Percentiles rank a stretch among this genome's conserved stretches.
These are phyloP conservation scores for Oxyura jamaicensis DNA, from an alignment of 2,113 vertebrate genomes.

Conservation along the genomic window DNA sequence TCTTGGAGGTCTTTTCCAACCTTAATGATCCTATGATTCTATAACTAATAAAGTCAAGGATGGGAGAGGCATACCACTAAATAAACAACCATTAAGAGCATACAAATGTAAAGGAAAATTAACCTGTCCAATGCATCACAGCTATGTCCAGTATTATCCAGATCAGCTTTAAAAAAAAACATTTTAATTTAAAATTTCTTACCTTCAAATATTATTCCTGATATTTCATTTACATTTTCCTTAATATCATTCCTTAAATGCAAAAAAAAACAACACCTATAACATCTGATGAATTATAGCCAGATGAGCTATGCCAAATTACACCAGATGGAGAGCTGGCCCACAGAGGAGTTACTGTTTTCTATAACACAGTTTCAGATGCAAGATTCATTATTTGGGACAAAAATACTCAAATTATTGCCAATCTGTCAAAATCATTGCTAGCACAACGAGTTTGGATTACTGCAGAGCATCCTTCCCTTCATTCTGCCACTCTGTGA, in stretches of 20 bases:
- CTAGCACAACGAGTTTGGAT: constrained; percentile 21
- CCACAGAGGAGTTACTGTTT: constrained; percentile 51
- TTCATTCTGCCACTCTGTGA: constrained; percentile 20
- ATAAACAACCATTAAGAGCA: neutral
- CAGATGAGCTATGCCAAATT: constrained; percentile 51
- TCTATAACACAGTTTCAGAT: constrained; percentile 49
- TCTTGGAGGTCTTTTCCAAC: no score
- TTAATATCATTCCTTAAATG: constrained; percentile 4
- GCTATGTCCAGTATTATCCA: neutral
- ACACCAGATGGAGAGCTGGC: constrained; percentile 56
- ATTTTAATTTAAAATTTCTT: neutral
- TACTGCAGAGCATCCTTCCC: constrained; percentile 16
- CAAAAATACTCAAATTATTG: constrained; percentile 56
- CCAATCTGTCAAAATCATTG: constrained; percentile 52
- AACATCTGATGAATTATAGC: constrained; percentile 30
- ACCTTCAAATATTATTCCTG: neutral
- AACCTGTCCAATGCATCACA: neutral
- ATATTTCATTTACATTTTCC: neutral
- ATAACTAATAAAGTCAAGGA: neutral
- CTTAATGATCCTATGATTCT: no score
- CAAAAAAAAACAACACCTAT: neutral
- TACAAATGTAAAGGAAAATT: neutral
- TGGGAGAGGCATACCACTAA: neutral
- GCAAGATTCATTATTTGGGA: constrained; percentile 56
- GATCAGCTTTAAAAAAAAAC: neutral